A percentile compares a stretch with the other conserved stretches of the same genome.
Evolutionary conservation across 1,140 invertebrate species (phyloP).

Genomic region (Spodoptera frugiperda): DNA sequence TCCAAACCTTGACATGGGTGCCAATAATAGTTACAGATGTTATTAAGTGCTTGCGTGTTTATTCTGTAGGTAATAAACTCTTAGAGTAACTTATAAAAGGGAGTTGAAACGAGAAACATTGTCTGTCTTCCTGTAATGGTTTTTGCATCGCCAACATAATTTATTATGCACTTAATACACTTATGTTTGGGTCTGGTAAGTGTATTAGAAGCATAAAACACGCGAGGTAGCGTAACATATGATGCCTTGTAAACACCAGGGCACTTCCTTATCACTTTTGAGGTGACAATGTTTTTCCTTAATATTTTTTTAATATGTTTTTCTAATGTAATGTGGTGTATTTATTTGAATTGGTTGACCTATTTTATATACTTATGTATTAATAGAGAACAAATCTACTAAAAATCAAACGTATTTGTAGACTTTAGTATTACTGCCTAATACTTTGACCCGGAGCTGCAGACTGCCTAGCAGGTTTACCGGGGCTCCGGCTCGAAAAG

Average conservation of each 20-base stretch:
- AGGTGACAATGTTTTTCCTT: background rate
- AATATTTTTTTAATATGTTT: background rate
- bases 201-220: conserved; percentile 25
- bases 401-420: background rate
- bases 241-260: background rate
- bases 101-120: no score
- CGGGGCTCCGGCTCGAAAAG: no score
- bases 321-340: no score
- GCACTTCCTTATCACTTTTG: background rate
- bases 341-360: no score
- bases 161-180: conserved; percentile 11
- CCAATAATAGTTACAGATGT: background rate
- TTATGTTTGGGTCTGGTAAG: background rate
- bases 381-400: background rate
- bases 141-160: conserved; percentile 8
- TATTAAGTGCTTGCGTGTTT: background rate
- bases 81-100: no score
- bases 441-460: no score
- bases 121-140: background rate
- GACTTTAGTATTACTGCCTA: no score
- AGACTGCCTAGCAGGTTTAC: no score
- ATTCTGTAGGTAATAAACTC: no score
- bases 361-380: no score
- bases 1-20: background rate
- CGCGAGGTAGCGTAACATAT: background rate